Evolutionary conservation across 2,888 invertebrate species (phyloP).

Genomic region (Troides aeacus): DNA sequence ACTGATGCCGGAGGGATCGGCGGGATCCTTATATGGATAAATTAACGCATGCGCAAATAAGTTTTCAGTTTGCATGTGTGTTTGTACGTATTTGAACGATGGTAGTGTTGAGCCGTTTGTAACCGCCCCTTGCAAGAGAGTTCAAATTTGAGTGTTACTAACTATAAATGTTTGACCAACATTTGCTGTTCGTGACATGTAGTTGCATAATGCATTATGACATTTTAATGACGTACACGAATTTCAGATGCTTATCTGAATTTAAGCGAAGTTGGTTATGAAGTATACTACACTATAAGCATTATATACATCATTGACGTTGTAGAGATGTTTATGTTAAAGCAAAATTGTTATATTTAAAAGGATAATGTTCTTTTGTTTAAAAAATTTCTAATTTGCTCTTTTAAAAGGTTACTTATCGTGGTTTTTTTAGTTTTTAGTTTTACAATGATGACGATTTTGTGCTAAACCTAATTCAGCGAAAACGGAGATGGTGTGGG

Average conservation of each 20-base stretch:
- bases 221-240: conserved; percentile 26
- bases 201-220: conserved; percentile 24
- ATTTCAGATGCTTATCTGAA: conserved; percentile 12
- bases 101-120: conserved; percentile 32
- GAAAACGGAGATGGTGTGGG: too few species aligned
- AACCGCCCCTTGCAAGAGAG: conserved; percentile 18
- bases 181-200: background rate
- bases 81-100: conserved; percentile 46
- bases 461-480: too few species aligned
- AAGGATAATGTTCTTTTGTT: too few species aligned
- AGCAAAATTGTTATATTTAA: too few species aligned
- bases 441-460: too few species aligned
- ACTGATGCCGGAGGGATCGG: conserved; percentile 51
- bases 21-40: conserved; percentile 52
- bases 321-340: too few species aligned
- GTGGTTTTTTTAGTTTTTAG: too few species aligned
- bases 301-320: too few species aligned
- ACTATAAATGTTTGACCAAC: background rate
- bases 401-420: too few species aligned
- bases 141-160: conserved; percentile 12
- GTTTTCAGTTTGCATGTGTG: conserved; percentile 41
- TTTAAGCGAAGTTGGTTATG: conserved; percentile 6
- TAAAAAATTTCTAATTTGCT: too few species aligned
- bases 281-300: too few species aligned
- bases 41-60: conserved; percentile 57